Base-by-base conservation (phyloP, 2,888 invertebrate species). In the Apamea sordens region DNA sequence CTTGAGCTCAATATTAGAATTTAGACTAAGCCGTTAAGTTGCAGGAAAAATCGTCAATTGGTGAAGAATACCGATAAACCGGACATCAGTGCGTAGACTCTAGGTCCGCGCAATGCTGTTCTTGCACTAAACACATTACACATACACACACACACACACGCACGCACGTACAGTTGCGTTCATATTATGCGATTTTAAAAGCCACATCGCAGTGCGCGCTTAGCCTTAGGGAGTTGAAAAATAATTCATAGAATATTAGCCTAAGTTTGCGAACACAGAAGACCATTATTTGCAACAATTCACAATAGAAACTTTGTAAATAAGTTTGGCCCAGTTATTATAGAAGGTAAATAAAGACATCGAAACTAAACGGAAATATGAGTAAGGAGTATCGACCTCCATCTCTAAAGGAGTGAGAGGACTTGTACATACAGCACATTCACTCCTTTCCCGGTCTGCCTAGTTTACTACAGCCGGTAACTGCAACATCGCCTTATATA, bases 321-420 rank as follows among this genome's bases (percentile, higher is more conserved):
- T 36, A 56, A 32, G 0, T 56, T 47, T 65, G 70, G 0, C 44
- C 65, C 11, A 82, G 82, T 64, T 56, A 44, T 47, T 44, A 21
- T 41, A 32, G 4, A n/a, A 76, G 21, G 47, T 64, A 73, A 65
- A 65, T 72, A 83, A 56, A 50, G 13, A 18, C 41, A 76, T 73
- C 28, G 47, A 61, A 44, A 68, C 50, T 59, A 67, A 83, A 70
- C 69, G 56, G 68, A 64, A 80, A 72, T 65, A 77, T 72, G 56
- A 69, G 53, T 76, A 72, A 67, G 84, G 74, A 79, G 77, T 69
- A 64, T 77, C 64, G 82, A 68, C 79, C 79, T 77, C 75, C 56
- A 61, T 85, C 85, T 74, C 8, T 73, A 65, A 86, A 80, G 80
- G 87, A 86, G 84, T 70, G 88, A 89, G 82, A 76, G 86, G 72